These are phyloP conservation scores for Caenorhabditis wallacei DNA, from an alignment of 2,888 invertebrate species.

Conservation along the genomic window DNA sequence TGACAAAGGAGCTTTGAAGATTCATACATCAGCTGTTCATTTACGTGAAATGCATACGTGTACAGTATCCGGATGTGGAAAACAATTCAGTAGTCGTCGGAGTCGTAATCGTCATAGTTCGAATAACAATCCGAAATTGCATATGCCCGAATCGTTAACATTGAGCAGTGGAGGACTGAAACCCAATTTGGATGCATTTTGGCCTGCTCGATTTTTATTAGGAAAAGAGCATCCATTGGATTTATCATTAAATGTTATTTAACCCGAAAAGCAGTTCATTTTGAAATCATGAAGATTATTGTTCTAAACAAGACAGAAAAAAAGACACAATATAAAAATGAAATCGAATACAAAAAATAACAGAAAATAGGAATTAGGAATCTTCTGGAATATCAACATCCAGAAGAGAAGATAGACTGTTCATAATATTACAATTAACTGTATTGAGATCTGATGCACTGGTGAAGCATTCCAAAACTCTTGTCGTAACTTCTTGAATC, in stretches of 20 bases:
- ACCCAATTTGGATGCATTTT: slow-evolving; percentile 41
- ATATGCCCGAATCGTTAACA: slow-evolving; percentile 70
- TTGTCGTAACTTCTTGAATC: slow-evolving; percentile 5
- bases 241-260: slow-evolving; percentile 43
- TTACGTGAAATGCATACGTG: slow-evolving; percentile 99
- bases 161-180: slow-evolving; percentile 19
- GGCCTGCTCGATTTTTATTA: slow-evolving; percentile 37
- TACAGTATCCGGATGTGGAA: slow-evolving; percentile 87
- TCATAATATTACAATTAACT: slow-evolving; percentile 32
- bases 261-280: slow-evolving; percentile 7
- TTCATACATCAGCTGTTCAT: slow-evolving; percentile 99
- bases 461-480: slow-evolving; percentile 32
- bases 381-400: slow-evolving; percentile 43
- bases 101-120: slow-evolving; percentile 82
- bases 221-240: slow-evolving; percentile 50
- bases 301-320: background rate
- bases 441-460: slow-evolving; percentile 27
- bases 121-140: slow-evolving; percentile 82
- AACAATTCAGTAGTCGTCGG: slow-evolving; percentile 78
- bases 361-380: background rate
- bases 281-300: slow-evolving; percentile 7
- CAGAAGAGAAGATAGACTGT: slow-evolving; percentile 32
- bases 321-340: background rate
- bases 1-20: slow-evolving; percentile 96
- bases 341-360: background rate